Base-by-base conservation (phyloP, 2,888 invertebrate genomes). In the Synergus japonicus region DNA sequence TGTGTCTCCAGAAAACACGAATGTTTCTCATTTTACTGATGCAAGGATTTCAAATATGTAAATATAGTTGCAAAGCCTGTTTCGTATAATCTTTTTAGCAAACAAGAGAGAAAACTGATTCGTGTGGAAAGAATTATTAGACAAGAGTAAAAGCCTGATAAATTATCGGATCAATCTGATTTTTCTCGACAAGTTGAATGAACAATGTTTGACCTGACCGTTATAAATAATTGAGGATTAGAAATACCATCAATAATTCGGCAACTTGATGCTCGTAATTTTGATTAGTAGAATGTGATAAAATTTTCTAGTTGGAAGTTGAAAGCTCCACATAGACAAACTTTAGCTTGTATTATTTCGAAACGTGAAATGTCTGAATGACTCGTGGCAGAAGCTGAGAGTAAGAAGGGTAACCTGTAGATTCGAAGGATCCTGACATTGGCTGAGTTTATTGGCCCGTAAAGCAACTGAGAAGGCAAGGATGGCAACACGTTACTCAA, bases 401-500 rank as follows among this genome's bases (percentile, higher is more conserved):
- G 44, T 12, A 66, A 78, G 64, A 22, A 73, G 37, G 46, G 29
- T 73, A 54, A 73, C 73, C 73, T 73, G 73, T 73, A 29, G 73
- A 73, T 73, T 73, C 73, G 15, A 73, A n/a, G 54, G 54, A 73
- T 49, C 49, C 73, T 37, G 73, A 73, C 54, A 54, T 49, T 73
- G 63, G 46, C n/a, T 58, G 63, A 77, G 13, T 86, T 86, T 85
- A 84, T 86, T 86, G 85, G 81, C 54, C 78, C 77, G 80, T 79
- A 85, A 86, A 85, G 81, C 82, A 58, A 76, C 73, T 76, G 65
- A 76, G 77, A 65, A 69, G 69, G 73, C 76, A 63, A 78, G 82
- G 81, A 60, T 66, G 76, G 46, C 41, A 73, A 43, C 77, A 77
- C 67, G 80, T 83, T 83, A 81, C 78, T 80, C 82, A 81, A 81